Conservation (phyloP, 2,888 invertebrate genomes). For the Scaptomyza caliginosa region DNA sequence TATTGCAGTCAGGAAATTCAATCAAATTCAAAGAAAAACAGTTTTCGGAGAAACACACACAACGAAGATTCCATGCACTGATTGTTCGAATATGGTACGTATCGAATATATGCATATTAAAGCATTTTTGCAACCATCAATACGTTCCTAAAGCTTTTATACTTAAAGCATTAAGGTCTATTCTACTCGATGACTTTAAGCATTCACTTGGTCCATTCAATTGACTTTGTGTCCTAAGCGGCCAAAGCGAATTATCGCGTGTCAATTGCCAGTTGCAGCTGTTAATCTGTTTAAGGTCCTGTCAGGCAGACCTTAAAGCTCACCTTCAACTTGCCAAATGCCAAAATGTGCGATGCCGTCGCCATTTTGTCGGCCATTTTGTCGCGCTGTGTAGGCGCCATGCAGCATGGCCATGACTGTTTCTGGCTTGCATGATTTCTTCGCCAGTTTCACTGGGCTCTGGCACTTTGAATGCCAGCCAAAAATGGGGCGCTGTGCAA, state of each 20-base stretch:
- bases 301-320: constrained; percentile 21
- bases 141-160: too few relatives aligned
- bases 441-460: constrained; percentile 30
- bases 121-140: too few relatives aligned
- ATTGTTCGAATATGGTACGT: background rate
- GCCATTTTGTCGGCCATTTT: constrained; percentile 70
- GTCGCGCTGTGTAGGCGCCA: constrained; percentile 68
- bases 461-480: constrained; percentile 68
- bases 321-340: constrained; percentile 45
- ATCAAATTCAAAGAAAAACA: constrained; percentile 43
- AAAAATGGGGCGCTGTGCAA: constrained; percentile 52
- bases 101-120: too few relatives aligned
- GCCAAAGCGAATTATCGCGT: constrained; percentile 9
- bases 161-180: background rate
- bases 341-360: constrained; percentile 19
- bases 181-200: background rate
- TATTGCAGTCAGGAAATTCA: constrained; percentile 61
- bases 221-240: background rate
- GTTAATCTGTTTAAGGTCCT: constrained; percentile 31
- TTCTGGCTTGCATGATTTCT: constrained; percentile 55
- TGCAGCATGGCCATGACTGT: constrained; percentile 51
- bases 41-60: background rate
- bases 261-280: constrained; percentile 22
- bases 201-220: background rate
- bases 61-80: constrained; percentile 1